Evolutionary conservation across 2,113 vertebrate species (phyloP).

Genomic region (Siniperca chuatsi): DNA sequence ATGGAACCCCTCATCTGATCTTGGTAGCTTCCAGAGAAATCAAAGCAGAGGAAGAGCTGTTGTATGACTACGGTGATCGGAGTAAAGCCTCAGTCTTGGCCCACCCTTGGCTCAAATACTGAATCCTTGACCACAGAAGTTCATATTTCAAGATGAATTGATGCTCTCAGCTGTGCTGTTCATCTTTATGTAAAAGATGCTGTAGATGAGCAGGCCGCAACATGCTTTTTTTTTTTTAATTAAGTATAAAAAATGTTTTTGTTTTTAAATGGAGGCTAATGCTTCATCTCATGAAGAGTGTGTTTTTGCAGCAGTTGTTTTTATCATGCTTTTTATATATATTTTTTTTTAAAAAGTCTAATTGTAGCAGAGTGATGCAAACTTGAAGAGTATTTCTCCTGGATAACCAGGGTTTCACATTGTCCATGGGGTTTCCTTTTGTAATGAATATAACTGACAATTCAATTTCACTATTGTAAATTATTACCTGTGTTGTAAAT

Average conservation of each 20-base stretch:
- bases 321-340: slow-evolving; percentile 60
- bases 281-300: slow-evolving; percentile 68
- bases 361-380: slow-evolving; percentile 40
- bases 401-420: slow-evolving; percentile 8
- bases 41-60: slow-evolving; percentile 90
- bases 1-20: slow-evolving; percentile 93
- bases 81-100: slow-evolving; percentile 92
- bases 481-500: slow-evolving; percentile 57
- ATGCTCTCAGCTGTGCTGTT: background rate
- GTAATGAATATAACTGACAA: slow-evolving; percentile 29
- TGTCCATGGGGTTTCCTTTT: slow-evolving; percentile 23
- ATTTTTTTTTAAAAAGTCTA: background rate
- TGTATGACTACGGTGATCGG: slow-evolving; percentile 96
- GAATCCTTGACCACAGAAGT: slow-evolving; percentile 29
- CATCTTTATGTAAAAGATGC: slow-evolving; percentile 19
- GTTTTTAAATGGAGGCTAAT: slow-evolving; percentile 78
- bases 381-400: slow-evolving; percentile 16
- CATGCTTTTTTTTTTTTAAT: slow-evolving; percentile 26
- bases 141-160: slow-evolving; percentile 1
- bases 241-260: slow-evolving; percentile 19
- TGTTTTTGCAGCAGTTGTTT: slow-evolving; percentile 74
- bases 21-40: slow-evolving; percentile 93
- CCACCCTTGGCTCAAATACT: slow-evolving; percentile 95
- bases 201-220: background rate
- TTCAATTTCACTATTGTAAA: slow-evolving; percentile 47